A percentile compares a stretch with the other conserved stretches of the same genome.
phyloP scores from a whole-genome alignment of 2,797 vertebrate genomes.

The Labroides dimidiatus region DNA sequence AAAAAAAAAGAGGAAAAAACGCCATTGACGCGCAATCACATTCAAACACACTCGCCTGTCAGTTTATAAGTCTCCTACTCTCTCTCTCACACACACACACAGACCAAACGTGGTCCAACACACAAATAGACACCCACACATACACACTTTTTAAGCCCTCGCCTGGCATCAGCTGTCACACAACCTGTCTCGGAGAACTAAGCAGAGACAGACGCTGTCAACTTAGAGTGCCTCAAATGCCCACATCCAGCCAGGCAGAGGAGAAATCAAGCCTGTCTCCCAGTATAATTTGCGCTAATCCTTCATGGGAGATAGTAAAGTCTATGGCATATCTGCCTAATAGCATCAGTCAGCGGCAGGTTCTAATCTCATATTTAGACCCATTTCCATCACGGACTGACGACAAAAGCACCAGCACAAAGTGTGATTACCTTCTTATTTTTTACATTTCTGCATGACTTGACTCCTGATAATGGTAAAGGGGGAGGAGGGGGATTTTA shows the following conservation, averaged over 20 bases:
- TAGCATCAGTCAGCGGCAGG: conserved; percentile 85
- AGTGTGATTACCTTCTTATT: conserved; percentile 82
- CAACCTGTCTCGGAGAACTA: conserved; percentile 82
- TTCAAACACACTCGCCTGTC: conserved; percentile 79
- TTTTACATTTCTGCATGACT: conserved; percentile 82
- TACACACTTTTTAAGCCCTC: conserved; percentile 82
- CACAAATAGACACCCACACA: conserved; percentile 76
- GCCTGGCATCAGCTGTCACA: conserved; percentile 84
- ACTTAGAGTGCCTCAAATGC: conserved; percentile 85
- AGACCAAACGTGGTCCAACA: conserved; percentile 59
- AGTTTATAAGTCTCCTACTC: conserved; percentile 75
- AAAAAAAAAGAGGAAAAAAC: conserved; percentile 43
- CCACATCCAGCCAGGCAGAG: conserved; percentile 81
- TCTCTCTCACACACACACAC: conserved; percentile 34
- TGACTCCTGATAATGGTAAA: conserved; percentile 77
- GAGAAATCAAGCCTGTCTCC: conserved; percentile 83
- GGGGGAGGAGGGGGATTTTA: conserved; percentile 38
- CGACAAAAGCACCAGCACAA: conserved; percentile 81
- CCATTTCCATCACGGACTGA: conserved; percentile 81
- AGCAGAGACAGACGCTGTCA: conserved; percentile 85
- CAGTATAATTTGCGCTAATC: conserved; percentile 85
- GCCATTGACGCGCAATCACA: conserved; percentile 75
- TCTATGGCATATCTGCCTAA: conserved; percentile 86
- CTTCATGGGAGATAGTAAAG: conserved; percentile 84
- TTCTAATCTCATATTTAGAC: conserved; percentile 87